Base-by-base conservation (phyloP, 2,888 invertebrate species). In the Troides aeacus region DNA sequence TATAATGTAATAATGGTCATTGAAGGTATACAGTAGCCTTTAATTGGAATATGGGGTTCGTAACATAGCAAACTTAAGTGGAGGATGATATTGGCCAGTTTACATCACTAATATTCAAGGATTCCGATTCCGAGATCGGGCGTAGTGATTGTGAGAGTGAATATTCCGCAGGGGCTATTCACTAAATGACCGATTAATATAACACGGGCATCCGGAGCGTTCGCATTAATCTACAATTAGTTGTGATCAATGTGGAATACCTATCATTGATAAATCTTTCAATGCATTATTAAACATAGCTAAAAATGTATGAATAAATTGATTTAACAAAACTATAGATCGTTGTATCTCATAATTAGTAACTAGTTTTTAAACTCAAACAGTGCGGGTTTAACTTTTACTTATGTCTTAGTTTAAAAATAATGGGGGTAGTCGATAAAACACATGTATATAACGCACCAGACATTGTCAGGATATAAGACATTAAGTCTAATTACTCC, bases 171-270 rank as follows among this genome's bases (percentile, higher is more conserved):
- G 56, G 18, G 56, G 36, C 53, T 23, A 56, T 56, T 66, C 61
- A 56, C 39, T 56, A 62, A 66, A 62, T 53, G 30, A 60, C 56
- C 66, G 61, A 66, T 24, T 66, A 62, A 66, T 66, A 61, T 62
- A 62, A 24, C 50, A 60, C 30, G 8, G 21, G 53, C 50, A n/a
- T 61, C 36, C 46, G 36, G 30, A 53, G 50, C 30, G 21, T 21
- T 66, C 46, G 21, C 53, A 53, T 60, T 66, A 50, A 60, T 60
- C 17, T 53, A 36, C 50, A 24, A 60, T 66, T 36, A 50, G 50
- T 46, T n/a, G 3, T 21, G 30, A 59, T 30, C 39, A 21, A 66
- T 36, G 24, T 6, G 17, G 46, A 6, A 65, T 46, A 59, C n/a
- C 12, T 58, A 58, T 59, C 39, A 58, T 46, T 46, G 59, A 59